Evolutionary conservation across 2,888 invertebrate genomes (phyloP).

Genomic region (Anoplius nigerrimus): DNA sequence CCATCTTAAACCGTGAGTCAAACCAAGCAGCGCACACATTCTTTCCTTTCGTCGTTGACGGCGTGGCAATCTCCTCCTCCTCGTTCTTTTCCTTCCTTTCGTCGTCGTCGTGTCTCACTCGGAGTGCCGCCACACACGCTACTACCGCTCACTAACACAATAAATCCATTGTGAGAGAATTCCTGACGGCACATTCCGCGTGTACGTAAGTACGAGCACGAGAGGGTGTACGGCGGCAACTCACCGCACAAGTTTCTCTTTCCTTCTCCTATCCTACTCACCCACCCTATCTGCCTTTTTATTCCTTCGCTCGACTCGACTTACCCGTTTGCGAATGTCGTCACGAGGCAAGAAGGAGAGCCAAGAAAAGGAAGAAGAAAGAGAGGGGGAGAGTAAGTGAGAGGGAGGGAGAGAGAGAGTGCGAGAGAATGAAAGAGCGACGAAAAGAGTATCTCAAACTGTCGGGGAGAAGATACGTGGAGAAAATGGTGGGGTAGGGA

Average conservation of each 20-base stretch:
- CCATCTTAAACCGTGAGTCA: slow-evolving; percentile 55
- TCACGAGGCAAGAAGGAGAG: slow-evolving; percentile 47
- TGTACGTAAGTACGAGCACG: slow-evolving; percentile 54
- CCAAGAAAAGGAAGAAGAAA: slow-evolving; percentile 22
- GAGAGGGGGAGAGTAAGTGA: slow-evolving; percentile 36
- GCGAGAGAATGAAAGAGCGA: slow-evolving; percentile 41
- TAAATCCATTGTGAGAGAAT: slow-evolving; percentile 68
- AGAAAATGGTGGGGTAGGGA: slow-evolving; percentile 37
- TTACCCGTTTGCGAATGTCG: slow-evolving; percentile 56
- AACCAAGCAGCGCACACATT: slow-evolving; percentile 40
- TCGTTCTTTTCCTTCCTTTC: slow-evolving; percentile 5
- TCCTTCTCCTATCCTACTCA: background rate
- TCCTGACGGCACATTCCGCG: slow-evolving; percentile 65
- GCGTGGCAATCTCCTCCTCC: slow-evolving; percentile 5
- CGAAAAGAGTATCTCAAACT: slow-evolving; percentile 22
- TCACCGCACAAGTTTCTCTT: slow-evolving; percentile 13
- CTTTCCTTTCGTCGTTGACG: slow-evolving; percentile 23
- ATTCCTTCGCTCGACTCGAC: slow-evolving; percentile 40
- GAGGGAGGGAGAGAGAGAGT: slow-evolving; percentile 33
- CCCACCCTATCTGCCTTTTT: slow-evolving; percentile 6
- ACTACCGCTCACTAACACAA: slow-evolving; percentile 62
- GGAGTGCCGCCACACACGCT: background rate
- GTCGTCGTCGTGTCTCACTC: slow-evolving; percentile 23
- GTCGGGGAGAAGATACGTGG: slow-evolving; percentile 44
- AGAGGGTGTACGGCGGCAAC: slow-evolving; percentile 25